Percentiles rank a stretch among this genome's conserved stretches.
phyloP scores from a whole-genome alignment of 2,797 vertebrate genomes.

The Ambastaia sidthimunki region DNA sequence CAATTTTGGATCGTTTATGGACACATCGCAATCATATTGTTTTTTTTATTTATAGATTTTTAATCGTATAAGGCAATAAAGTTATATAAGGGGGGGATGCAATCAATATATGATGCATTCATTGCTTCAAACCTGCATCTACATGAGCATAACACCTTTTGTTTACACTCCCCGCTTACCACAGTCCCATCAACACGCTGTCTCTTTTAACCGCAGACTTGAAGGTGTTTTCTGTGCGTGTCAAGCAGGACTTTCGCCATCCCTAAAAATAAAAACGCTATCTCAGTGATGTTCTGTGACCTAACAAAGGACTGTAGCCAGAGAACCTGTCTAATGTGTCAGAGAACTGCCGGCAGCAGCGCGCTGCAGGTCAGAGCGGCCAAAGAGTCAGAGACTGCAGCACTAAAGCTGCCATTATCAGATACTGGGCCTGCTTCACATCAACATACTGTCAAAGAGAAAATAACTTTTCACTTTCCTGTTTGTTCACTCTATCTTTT shows the following conservation, averaged over 20 bases:
- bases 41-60: no score
- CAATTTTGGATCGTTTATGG: no score
- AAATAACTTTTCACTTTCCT: neutral
- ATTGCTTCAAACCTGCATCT: no score
- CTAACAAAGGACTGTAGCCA: neutral
- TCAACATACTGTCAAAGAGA: constrained; percentile 33
- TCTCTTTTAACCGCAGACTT: constrained; percentile 17
- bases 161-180: neutral
- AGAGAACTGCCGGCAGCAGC: constrained; percentile 5
- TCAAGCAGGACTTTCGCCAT: neutral
- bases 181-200: neutral
- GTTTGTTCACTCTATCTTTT: neutral
- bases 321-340: constrained; percentile 22
- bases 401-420: constrained; percentile 22
- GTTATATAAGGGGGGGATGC: no score
- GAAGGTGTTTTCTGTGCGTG: constrained; percentile 1
- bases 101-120: no score
- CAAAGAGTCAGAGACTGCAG: constrained; percentile 26
- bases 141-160: neutral
- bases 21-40: no score
- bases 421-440: neutral
- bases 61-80: no score
- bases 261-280: constrained; percentile 18
- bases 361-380: constrained; percentile 8
- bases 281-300: constrained; percentile 25